These are phyloP conservation scores for Hesperia comma DNA, from an alignment of 2,888 invertebrate genomes.

Conservation along the genomic window DNA sequence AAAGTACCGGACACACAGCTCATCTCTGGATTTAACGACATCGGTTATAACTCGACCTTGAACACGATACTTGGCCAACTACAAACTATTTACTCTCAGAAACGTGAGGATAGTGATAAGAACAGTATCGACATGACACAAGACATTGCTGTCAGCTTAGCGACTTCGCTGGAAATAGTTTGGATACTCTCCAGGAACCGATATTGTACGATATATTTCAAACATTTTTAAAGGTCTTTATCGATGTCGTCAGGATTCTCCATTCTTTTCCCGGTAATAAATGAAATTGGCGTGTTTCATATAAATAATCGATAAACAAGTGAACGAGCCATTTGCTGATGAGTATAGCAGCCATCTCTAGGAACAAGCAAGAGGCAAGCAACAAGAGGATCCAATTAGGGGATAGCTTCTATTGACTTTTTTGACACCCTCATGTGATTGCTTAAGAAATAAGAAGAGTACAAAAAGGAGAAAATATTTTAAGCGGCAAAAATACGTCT, in stretches of 20 bases:
- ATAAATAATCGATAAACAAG: too few relatives aligned
- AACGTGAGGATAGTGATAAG: conserved; percentile 11
- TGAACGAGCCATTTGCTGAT: too few relatives aligned
- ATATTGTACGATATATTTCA: background rate
- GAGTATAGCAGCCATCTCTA: too few relatives aligned
- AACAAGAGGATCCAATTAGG: too few relatives aligned
- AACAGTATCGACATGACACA: conserved; percentile 2
- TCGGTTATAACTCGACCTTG: background rate
- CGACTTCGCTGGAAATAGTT: conserved; percentile 10
- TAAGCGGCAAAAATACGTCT: too few relatives aligned
- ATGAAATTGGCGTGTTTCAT: background rate
- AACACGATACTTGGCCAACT: background rate
- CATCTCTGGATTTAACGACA: background rate
- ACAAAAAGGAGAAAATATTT: too few relatives aligned
- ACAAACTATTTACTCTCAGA: background rate
- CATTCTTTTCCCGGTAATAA: background rate
- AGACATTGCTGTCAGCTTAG: conserved; percentile 18
- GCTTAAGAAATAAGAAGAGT: too few relatives aligned
- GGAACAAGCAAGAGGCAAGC: too few relatives aligned
- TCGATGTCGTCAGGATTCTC: background rate
- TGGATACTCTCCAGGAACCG: conserved; percentile 7
- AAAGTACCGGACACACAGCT: too few relatives aligned
- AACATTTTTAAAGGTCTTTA: conserved; percentile 23
- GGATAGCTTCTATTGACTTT: too few relatives aligned
- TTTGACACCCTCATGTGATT: too few relatives aligned